Conservation (phyloP, 1,140 invertebrate genomes). For the Varroa destructor region DNA sequence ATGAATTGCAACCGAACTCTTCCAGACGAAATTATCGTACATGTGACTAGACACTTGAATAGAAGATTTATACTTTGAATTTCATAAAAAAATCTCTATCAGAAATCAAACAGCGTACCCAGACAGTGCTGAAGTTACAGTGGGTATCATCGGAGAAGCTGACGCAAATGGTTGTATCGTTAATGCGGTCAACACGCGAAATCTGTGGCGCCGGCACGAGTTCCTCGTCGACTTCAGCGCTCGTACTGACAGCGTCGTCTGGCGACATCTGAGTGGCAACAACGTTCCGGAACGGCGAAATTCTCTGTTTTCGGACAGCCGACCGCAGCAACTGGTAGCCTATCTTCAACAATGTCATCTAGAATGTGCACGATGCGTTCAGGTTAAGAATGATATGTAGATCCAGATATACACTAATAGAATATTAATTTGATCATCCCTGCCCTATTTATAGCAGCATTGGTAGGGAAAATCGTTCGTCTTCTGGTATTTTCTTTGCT, state of each 20-base stretch:
- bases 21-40: no score
- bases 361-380: background rate
- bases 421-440: no score
- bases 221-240: background rate
- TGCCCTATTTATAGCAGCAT: no score
- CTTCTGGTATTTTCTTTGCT: no score
- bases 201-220: constrained; percentile 2
- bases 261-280: background rate
- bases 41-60: no score
- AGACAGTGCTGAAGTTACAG: constrained; percentile 12
- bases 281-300: background rate
- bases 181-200: constrained; percentile 5
- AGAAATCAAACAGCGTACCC: background rate
- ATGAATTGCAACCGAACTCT: no score
- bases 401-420: no score
- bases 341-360: constrained; percentile 15
- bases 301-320: background rate
- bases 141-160: constrained; percentile 9
- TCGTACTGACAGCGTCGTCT: background rate
- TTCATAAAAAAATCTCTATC: no score
- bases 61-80: no score
- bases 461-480: no score
- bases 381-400: no score
- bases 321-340: background rate
- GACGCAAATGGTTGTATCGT: constrained; percentile 9